phyloP scores from a whole-genome alignment of 2,797 vertebrate genomes.

The Tachyglossus aculeatus region DNA sequence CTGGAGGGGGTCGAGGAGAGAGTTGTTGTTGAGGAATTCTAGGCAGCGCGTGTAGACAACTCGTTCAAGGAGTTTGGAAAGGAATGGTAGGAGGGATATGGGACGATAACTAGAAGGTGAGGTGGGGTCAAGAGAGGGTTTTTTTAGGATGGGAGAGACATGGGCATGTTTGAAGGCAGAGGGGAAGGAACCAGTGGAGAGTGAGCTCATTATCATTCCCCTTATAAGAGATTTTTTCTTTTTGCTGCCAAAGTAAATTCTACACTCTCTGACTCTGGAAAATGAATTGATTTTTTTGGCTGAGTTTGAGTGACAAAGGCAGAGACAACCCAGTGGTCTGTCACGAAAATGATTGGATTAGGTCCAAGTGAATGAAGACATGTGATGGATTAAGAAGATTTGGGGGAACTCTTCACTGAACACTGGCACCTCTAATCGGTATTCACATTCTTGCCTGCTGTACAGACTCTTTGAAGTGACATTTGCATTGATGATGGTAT shows the following conservation, averaged over 20 bases:
- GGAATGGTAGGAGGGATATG: too few relatives aligned
- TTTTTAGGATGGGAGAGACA: too few relatives aligned
- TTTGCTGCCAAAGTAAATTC: slow-evolving; percentile 57
- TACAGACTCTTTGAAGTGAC: slow-evolving; percentile 72
- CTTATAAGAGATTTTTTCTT: slow-evolving; percentile 47
- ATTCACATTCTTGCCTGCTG: slow-evolving; percentile 68
- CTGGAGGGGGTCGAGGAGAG: too few relatives aligned
- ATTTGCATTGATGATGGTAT: slow-evolving; percentile 72
- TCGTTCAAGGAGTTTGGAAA: too few relatives aligned
- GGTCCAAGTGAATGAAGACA: slow-evolving; percentile 46
- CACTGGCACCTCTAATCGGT: slow-evolving; percentile 34
- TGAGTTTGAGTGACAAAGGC: slow-evolving; percentile 65
- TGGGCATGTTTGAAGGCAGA: too few relatives aligned
- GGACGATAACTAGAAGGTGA: too few relatives aligned
- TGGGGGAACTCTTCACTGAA: slow-evolving; percentile 27
- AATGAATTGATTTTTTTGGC: slow-evolving; percentile 58
- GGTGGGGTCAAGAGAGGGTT: too few relatives aligned
- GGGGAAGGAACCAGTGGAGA: too few relatives aligned
- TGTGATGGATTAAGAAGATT: slow-evolving; percentile 45
- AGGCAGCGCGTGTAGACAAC: too few relatives aligned
- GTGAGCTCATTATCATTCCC: slow-evolving; percentile 42
- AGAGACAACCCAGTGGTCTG: slow-evolving; percentile 44
- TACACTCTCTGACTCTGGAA: slow-evolving; percentile 48
- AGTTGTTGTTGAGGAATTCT: too few relatives aligned
- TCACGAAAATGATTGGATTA: slow-evolving; percentile 38